Evolutionary conservation across 1,140 invertebrate species (phyloP).

Genomic region (Aphis gossypii): DNA sequence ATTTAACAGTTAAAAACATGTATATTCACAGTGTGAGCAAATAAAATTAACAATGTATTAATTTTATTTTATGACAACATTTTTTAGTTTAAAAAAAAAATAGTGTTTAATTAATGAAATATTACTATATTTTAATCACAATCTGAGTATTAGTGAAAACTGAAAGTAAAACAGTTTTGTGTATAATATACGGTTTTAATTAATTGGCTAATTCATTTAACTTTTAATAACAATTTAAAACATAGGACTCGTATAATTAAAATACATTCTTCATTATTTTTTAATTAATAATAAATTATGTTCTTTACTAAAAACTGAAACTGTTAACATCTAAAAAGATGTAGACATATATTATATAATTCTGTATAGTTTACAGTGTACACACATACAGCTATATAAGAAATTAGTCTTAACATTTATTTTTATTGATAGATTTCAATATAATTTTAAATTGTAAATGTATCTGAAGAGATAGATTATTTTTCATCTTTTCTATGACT

Average conservation of each 20-base stretch:
- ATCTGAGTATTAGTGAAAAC: slow-evolving; percentile 1
- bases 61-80: neutral
- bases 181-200: neutral
- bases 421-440: neutral
- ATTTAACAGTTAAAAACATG: neutral
- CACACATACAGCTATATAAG: neutral
- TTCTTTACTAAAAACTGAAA: neutral
- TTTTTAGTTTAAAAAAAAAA: neutral
- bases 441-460: neutral
- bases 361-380: too few relatives aligned
- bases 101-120: neutral
- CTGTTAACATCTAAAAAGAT: neutral
- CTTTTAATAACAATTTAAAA: neutral
- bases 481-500: neutral
- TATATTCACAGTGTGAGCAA: neutral
- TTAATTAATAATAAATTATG: slow-evolving; percentile 12
- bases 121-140: neutral
- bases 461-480: neutral
- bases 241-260: neutral
- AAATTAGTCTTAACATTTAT: neutral
- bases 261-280: neutral
- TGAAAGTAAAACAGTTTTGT: neutral
- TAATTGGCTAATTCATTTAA: slow-evolving; percentile 5
- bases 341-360: neutral
- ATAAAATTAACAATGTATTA: neutral